Conservation (phyloP, 2,113 vertebrate species). For the Gracilinanus agilis region DNA sequence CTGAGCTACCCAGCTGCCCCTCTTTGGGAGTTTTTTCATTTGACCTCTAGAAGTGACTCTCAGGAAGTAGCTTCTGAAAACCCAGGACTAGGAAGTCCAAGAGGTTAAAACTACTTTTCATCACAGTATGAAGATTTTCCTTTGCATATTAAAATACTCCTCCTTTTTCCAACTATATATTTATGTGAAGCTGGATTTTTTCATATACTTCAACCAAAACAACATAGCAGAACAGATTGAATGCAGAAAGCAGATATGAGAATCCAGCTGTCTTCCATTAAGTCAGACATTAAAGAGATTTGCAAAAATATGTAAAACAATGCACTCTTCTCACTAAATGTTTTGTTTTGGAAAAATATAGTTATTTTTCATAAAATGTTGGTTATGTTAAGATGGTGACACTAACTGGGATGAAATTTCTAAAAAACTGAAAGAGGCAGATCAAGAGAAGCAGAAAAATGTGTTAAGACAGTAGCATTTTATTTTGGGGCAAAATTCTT, state of each 20-base stretch:
- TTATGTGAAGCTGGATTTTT: background rate
- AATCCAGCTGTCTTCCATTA: background rate
- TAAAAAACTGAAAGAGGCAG: too few relatives aligned
- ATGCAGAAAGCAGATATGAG: background rate
- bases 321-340: background rate
- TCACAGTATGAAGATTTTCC: background rate
- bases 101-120: background rate
- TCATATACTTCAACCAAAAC: background rate
- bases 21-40: background rate
- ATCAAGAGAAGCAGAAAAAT: too few relatives aligned
- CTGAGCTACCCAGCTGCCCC: too few relatives aligned
- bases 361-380: slow-evolving; percentile 1
- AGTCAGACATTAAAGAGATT: background rate
- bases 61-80: background rate
- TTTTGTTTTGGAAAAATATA: background rate
- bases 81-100: background rate
- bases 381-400: background rate
- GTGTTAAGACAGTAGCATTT: background rate
- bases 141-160: background rate
- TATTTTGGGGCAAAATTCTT: background rate
- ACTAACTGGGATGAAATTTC: too few relatives aligned
- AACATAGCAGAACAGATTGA: background rate
- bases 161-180: background rate
- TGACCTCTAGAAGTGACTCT: background rate
- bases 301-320: slow-evolving; percentile 1